Base-by-base conservation (phyloP, 2,797 vertebrate species). In the Okamejei kenojei region DNA sequence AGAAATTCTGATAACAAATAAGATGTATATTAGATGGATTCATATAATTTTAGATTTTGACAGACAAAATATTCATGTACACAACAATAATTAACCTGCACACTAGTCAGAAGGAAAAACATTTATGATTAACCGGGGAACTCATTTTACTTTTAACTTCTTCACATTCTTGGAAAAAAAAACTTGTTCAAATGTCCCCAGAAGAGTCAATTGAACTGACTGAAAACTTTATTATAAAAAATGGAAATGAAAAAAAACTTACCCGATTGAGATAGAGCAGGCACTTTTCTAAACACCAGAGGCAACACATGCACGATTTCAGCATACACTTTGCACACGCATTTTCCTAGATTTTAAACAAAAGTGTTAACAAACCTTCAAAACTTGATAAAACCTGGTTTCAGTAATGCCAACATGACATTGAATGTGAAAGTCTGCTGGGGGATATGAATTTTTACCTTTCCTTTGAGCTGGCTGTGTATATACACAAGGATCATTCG, bases 201-300 rank as follows among this genome's bases (percentile, higher is more conserved):
- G 32, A 93, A 93, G 90, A 91, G 3, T 29, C 38, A 17, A 32
- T 88, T 3, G 19, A 15, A 21, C 17, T 0, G n/a, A 35, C 84
- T 23, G 1, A 32, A 88, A 88, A 19, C 2, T 9, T 13, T 32
- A 82, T 84, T n/a, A 94, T 93, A 8, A 74, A 88, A 74, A 65
- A 21, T 73, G 21, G 19, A 88, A 68, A 21, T 93, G 93, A 93
- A 94, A 95, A 95, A 92, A n/a, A 94, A 90, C 93, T 94, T 96
- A 99, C 98, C 98, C 99, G 98, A 96, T 99, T 99, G 97, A 99
- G 97, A 96, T 98, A 99, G 96, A 98, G 98, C 96, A 99, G 98
- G 98, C 98, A 99, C 98, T 99, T 99, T 97, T 99, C 98, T 96
- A 99, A 96, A 98, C 98, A 99, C 98, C 98, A 99, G 96, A 99